phyloP scores from a whole-genome alignment of 1,140 invertebrate genomes.

The Bombyx mori region ASM3026992v2 NC_085112.1:7902501-7903000 shows the following conservation, averaged over 20 bases:
- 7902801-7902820: background rate
- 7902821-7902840: background rate
- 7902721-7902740: slow-evolving; percentile 86
- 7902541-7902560: too few relatives aligned
- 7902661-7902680: too few relatives aligned
- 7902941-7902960: slow-evolving; percentile 83
- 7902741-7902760: slow-evolving; percentile 88
- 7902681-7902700: slow-evolving; percentile 88
- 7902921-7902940: slow-evolving; percentile 87
- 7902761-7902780: slow-evolving; percentile 87
- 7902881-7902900: slow-evolving; percentile 90
- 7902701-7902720: slow-evolving; percentile 92
- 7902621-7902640: too few relatives aligned
- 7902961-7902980: slow-evolving; percentile 88
- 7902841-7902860: background rate
- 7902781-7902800: slow-evolving; percentile 81
- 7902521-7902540: too few relatives aligned
- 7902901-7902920: slow-evolving; percentile 93
- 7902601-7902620: too few relatives aligned
- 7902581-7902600: too few relatives aligned
- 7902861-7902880: slow-evolving; percentile 32
- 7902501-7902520: too few relatives aligned
- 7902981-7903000: slow-evolving; percentile 85
- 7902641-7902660: too few relatives aligned
- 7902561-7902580: too few relatives aligned